Conservation (phyloP, 30 jellyfish, hydroid and myxozoan genomes). For the Aurelia coerulea region DNA sequence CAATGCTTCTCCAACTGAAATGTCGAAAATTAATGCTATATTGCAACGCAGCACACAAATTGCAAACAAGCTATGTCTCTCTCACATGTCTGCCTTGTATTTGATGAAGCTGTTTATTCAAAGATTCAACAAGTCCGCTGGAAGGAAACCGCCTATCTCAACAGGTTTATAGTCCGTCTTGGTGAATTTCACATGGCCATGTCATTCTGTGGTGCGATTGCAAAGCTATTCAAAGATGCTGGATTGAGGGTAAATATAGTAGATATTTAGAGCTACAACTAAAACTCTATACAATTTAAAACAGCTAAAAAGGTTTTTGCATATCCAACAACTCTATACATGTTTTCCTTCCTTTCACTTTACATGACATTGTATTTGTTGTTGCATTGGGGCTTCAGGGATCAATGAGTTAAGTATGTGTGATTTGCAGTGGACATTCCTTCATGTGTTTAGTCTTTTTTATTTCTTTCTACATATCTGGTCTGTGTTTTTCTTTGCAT, state of each 20-base stretch:
- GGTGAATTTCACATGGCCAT: slow-evolving; percentile 50
- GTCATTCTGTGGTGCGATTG: slow-evolving; percentile 41
- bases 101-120: slow-evolving; percentile 54
- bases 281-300: no score
- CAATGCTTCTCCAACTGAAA: slow-evolving; percentile 24
- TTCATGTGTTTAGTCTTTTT: no score
- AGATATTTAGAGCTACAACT: background rate
- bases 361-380: no score
- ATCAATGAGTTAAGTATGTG: no score
- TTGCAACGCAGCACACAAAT: slow-evolving; percentile 26
- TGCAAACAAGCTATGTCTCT: slow-evolving; percentile 22
- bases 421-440: no score
- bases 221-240: slow-evolving; percentile 13
- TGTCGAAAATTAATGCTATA: slow-evolving; percentile 16
- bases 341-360: no score
- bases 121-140: slow-evolving; percentile 52
- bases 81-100: slow-evolving; percentile 14
- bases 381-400: no score
- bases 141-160: slow-evolving; percentile 17
- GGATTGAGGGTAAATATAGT: slow-evolving; percentile 12
- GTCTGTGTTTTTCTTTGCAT: no score
- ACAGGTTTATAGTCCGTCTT: slow-evolving; percentile 19
- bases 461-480: no score
- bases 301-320: no score
- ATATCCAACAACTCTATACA: no score